Evolutionary conservation across 1,140 invertebrate species (phyloP).

Genomic region (Samia ricini): DNA sequence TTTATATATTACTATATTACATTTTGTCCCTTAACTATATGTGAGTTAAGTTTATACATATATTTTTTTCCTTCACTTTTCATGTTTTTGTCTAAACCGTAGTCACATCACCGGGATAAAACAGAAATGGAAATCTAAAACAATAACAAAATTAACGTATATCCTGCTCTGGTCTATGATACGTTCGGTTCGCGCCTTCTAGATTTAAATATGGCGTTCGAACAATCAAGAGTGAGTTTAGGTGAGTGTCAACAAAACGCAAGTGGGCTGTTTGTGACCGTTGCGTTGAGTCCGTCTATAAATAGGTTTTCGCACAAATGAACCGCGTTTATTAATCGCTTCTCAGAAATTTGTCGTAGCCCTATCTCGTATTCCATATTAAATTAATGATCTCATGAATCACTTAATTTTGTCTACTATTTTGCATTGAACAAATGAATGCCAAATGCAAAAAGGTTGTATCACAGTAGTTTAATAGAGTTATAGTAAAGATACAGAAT

Average conservation of each 20-base stretch:
- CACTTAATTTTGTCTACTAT: not conserved
- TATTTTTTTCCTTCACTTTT: no score
- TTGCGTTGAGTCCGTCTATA: constrained; percentile 5
- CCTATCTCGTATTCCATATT: constrained; percentile 1
- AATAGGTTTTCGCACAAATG: constrained; percentile 8
- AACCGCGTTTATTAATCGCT: constrained; percentile 9
- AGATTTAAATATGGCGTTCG: not conserved
- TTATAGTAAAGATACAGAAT: no score
- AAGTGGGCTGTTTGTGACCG: not conserved
- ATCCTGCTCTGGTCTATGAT: no score
- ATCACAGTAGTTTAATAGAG: no score
- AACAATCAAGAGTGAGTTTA: not conserved
- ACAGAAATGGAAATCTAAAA: no score
- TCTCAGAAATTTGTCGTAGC: constrained; percentile 1
- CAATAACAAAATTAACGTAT: no score
- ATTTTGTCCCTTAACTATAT: no score
- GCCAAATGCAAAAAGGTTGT: no score
- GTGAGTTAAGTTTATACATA: no score
- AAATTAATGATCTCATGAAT: not conserved
- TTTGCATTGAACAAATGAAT: not conserved
- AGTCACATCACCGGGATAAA: no score
- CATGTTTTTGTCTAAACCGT: no score
- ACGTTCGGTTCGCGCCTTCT: not conserved
- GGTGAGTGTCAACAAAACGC: not conserved
- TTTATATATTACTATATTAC: no score